These are phyloP conservation scores for Diadegma fenestrale DNA, from an alignment of 2,888 invertebrate genomes.

Conservation along the genomic window DNA sequence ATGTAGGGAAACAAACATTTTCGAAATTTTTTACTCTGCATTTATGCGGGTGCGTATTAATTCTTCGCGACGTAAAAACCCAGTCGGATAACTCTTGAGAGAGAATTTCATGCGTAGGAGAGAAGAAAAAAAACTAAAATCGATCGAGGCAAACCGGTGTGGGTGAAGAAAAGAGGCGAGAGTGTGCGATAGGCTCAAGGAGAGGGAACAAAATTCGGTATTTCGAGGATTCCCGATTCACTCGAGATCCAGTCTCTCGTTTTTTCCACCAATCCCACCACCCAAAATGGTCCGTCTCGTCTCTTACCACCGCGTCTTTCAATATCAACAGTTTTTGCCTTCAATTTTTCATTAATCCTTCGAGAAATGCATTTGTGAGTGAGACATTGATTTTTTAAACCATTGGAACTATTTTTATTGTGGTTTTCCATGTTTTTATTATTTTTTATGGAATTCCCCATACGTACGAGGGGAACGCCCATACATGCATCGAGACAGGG, in stretches of 20 bases:
- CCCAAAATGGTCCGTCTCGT: background rate
- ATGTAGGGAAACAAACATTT: no score
- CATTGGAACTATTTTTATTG: background rate
- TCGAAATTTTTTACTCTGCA: background rate
- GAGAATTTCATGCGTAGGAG: background rate
- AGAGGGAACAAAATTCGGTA: background rate
- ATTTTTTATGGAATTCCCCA: background rate
- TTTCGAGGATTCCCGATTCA: background rate
- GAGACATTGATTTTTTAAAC: no score
- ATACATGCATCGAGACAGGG: conserved; percentile 5
- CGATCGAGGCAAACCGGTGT: conserved; percentile 12
- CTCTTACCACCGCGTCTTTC: background rate
- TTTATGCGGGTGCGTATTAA: background rate
- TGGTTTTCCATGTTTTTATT: background rate
- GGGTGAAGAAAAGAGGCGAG: conserved; percentile 13
- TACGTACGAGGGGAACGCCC: background rate
- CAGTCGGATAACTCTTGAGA: background rate
- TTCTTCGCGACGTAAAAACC: background rate
- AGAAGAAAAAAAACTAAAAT: background rate
- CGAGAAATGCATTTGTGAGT: background rate
- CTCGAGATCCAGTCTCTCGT: background rate
- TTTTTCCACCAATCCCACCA: background rate
- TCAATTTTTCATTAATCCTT: background rate
- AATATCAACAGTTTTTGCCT: background rate
- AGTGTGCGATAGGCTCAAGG: background rate